Evolutionary conservation across 1,140 invertebrate genomes (phyloP), one percentile per base, ranked within the genome.

Genomic region (Trissolcus basalis): DNA sequence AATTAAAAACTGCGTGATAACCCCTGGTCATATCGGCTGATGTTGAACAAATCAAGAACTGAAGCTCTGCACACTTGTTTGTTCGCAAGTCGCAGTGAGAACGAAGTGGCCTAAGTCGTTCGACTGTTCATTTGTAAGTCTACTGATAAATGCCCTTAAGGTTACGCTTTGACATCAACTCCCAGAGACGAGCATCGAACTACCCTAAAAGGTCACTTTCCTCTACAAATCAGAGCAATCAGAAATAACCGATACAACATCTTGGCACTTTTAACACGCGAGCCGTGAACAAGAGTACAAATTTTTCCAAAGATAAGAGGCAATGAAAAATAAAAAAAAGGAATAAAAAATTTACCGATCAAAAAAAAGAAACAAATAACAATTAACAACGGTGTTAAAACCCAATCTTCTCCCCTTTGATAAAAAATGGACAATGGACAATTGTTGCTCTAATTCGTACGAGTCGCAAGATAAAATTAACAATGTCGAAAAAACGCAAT

Each of bases 201-300:
- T 73, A 65, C 50, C 16, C 61, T 73, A 65, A 54, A 74, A 74
- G 71, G 71, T 67, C 71, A 74, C 71, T 74, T 74, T 63, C 59
- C 67, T 50, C 63, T 67, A 74, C 71, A 74, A 74, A 61, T 61
- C 58, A 55, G 32, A 56, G 14, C 13, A 55, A 73, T 49, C 33
- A 47, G 58, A 19, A 60, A 35, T 41, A 15, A 16, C 19, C 48
- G 19, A 43, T 58, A 58, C n/a, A 4, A 58, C 10, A 6, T 64
- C 47, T 65, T 59, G 55, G 54, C 70, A 73, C 61, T 65, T 74
- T 54, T 19, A 41, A 58, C n/a, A n/a, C 47, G 60, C 19, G 2
- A 39, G 33, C 59, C 10, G 15, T 14, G 8, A 44, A 7, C 43
- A 7, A 27, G 19, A 27, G 19, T 27, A 27, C 19, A 6, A 27